These are phyloP conservation scores for Drosophila stalkeri DNA, from an alignment of 2,888 invertebrate genomes.

Conservation along the genomic window DNA sequence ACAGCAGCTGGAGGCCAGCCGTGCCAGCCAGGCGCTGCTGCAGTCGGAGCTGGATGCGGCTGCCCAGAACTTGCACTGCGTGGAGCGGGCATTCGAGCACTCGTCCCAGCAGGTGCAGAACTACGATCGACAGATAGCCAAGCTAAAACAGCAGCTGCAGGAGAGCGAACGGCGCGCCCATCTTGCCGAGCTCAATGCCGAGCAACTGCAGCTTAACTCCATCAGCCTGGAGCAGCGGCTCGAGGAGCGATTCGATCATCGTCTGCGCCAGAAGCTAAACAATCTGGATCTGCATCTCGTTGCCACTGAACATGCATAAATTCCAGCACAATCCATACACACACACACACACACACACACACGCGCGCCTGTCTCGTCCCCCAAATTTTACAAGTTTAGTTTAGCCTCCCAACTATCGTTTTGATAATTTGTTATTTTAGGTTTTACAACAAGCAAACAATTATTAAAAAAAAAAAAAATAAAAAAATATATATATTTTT, in stretches of 20 bases:
- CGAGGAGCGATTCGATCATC: slow-evolving; percentile 19
- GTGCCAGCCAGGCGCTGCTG: slow-evolving; percentile 12
- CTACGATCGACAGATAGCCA: slow-evolving; percentile 12
- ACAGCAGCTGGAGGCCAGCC: slow-evolving; percentile 21
- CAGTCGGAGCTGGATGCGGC: slow-evolving; percentile 32
- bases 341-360: background rate
- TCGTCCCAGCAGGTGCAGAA: slow-evolving; percentile 2
- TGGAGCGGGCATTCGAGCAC: slow-evolving; percentile 32
- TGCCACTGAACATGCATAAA: background rate
- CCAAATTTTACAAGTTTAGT: slow-evolving; percentile 18
- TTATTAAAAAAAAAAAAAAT: no score
- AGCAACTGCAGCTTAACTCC: slow-evolving; percentile 25
- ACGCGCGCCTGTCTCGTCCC: background rate
- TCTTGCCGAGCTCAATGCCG: slow-evolving; percentile 27
- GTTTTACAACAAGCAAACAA: background rate
- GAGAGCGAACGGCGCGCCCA: slow-evolving; percentile 32
- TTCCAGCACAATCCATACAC: background rate
- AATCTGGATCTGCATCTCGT: slow-evolving; percentile 5
- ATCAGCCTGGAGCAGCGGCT: slow-evolving; percentile 10
- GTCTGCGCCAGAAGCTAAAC: slow-evolving; percentile 3
- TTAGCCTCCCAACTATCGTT: background rate
- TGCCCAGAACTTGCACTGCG: slow-evolving; percentile 25
- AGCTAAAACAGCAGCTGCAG: slow-evolving; percentile 27
- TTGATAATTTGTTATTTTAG: slow-evolving; percentile 7
- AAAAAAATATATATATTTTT: no score